Conservation (phyloP, 2,113 vertebrate species). For the Ovis aries region ARS-UI_Ramb_v3.0 NC_056054.1:189326501-189327000, state of each 20-base stretch:
- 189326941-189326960: background rate
- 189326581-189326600: slow-evolving; percentile 39
- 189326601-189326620: background rate
- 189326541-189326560: slow-evolving; percentile 58
- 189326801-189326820: slow-evolving; percentile 27
- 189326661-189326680: background rate
- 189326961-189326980: background rate
- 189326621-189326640: background rate
- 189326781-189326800: background rate
- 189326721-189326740: background rate
- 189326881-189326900: background rate
- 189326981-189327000: background rate
- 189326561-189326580: slow-evolving; percentile 9
- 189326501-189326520: slow-evolving; percentile 29
- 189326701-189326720: slow-evolving; percentile 34
- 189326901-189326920: background rate
- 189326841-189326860: background rate
- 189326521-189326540: slow-evolving; percentile 54
- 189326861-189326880: background rate
- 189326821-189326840: background rate
- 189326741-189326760: background rate
- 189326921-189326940: background rate
- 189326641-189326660: slow-evolving; percentile 22
- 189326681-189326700: slow-evolving; percentile 24
- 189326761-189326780: background rate